These are phyloP conservation scores for Parnassius smintheus DNA, from an alignment of 2,888 invertebrate genomes.

Conservation along the genomic window DNA sequence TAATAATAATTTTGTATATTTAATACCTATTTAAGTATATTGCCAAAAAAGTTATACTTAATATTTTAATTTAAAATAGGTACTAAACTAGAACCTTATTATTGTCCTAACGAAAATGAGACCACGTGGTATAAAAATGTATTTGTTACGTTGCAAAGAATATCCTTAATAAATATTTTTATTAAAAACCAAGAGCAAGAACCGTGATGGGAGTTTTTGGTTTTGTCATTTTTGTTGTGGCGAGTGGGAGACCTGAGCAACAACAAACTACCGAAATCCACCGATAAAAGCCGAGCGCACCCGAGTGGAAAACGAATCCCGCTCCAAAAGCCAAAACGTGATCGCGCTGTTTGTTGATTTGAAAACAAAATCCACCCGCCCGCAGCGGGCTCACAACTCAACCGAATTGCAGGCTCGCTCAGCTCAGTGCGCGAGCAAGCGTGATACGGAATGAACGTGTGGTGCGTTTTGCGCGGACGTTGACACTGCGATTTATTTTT, in stretches of 20 bases:
- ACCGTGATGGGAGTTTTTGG: constrained; percentile 31
- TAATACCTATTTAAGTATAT: no score
- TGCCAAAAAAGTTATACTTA: no score
- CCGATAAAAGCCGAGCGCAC: constrained; percentile 51
- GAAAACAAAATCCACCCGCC: constrained; percentile 68
- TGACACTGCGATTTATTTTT: constrained; percentile 75
- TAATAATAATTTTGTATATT: no score
- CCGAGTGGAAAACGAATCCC: constrained; percentile 69
- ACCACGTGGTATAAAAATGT: not conserved
- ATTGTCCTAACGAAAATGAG: no score
- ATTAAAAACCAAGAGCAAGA: constrained; percentile 22
- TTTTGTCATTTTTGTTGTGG: constrained; percentile 42
- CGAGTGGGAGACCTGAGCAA: constrained; percentile 35
- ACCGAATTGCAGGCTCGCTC: constrained; percentile 43
- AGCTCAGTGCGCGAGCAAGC: constrained; percentile 80
- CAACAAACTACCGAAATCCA: constrained; percentile 55
- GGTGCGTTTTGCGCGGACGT: constrained; percentile 81
- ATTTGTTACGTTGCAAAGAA: constrained; percentile 12
- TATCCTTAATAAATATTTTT: constrained; percentile 14
- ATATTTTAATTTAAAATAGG: no score
- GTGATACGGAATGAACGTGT: constrained; percentile 81
- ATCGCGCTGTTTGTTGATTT: constrained; percentile 74
- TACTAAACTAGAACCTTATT: no score
- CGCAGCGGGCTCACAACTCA: constrained; percentile 47
- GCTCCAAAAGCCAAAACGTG: constrained; percentile 75